These are phyloP conservation scores for Aleiodes leptofemur DNA, from an alignment of 2,888 invertebrate species.

Conservation along the genomic window DNA sequence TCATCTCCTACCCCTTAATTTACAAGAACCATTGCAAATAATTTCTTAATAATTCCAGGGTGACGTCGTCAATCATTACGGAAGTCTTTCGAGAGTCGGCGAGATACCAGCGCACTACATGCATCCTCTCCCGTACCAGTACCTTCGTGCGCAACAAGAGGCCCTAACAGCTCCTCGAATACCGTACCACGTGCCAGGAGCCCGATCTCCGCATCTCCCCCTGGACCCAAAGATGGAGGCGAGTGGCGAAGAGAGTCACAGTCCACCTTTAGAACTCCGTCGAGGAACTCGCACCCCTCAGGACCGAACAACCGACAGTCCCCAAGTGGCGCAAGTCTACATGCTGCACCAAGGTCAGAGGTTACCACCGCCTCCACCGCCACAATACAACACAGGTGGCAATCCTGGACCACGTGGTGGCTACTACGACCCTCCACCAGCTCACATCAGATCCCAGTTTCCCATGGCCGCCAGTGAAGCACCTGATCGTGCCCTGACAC, in stretches of 20 bases:
- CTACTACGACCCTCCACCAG: constrained; percentile 81
- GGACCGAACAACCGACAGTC: constrained; percentile 82
- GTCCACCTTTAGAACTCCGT: constrained; percentile 85
- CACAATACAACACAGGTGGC: constrained; percentile 67
- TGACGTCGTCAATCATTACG: constrained; percentile 78
- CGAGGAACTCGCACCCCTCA: constrained; percentile 75
- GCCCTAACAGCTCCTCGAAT: constrained; percentile 70
- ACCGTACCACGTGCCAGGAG: constrained; percentile 71
- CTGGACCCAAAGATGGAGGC: constrained; percentile 80
- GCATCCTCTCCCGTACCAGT: constrained; percentile 78
- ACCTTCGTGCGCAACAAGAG: constrained; percentile 77
- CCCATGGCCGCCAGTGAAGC: constrained; percentile 72
- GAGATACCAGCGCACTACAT: constrained; percentile 77
- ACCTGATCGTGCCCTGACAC: constrained; percentile 76
- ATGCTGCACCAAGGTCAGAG: constrained; percentile 77
- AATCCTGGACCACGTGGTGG: constrained; percentile 70
- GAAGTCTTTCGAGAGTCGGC: constrained; percentile 71
- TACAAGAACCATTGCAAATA: not conserved
- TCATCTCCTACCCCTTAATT: constrained; percentile 5
- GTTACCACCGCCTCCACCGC: constrained; percentile 69
- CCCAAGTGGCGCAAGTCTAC: constrained; percentile 83
- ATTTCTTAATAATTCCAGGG: constrained; percentile 72
- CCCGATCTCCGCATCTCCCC: constrained; percentile 73
- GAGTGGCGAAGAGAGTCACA: constrained; percentile 80
- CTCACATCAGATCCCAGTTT: constrained; percentile 76